Evolutionary conservation across 2,888 invertebrate genomes (phyloP), one percentile per base, ranked within the genome.

Genomic region (Vandiemenella viatica): DNA sequence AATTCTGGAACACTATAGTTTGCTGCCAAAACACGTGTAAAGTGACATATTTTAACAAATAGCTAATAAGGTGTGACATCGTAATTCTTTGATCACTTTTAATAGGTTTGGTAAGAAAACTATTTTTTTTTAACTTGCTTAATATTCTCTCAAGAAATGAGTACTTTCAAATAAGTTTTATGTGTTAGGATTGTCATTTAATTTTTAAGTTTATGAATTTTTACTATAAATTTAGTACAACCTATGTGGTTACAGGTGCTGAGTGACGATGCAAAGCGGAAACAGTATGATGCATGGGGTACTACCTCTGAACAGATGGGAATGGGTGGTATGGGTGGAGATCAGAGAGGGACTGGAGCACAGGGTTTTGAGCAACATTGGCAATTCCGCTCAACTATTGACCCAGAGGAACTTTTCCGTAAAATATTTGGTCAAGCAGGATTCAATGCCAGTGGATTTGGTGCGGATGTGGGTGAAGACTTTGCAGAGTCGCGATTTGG

Each of bases 371-470:
- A 74, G 40, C 80, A 83, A 59, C 77, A 75, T 57, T 92, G 89
- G 88, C 79, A 85, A 58, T 93, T 88, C 63, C 83, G 84, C 55
- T 85, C 89, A 0, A 80, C 80, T 7, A 80, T 96, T 57, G 92
- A 97, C 66, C 95, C 97, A 0, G 96, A 98, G 62, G 96, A 98
- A 65, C 66, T 98, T 37, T 97, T 97, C 68, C 76, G 95, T 47
- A 91, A 88, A 68, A 96, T 97, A 60, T 97, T 97, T 66, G 88
- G 87, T n/a, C 83, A 86, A 58, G 80, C 78, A 21, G 82, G 80
- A 23, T 86, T 86, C 61, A 71, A 72, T 55, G 60, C 63, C 6
- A 61, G 64, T 48, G 23, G 41, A 13, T 55, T 59, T 52, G 71
- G 73, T 49, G 66, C 67, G 22, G 69, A 74, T 21, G 84, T 83